A percentile compares a stretch with the other conserved stretches of the same genome.
phyloP scores from a whole-genome alignment of 2,113 vertebrate species.

The Phalacrocorax carbo region DNA sequence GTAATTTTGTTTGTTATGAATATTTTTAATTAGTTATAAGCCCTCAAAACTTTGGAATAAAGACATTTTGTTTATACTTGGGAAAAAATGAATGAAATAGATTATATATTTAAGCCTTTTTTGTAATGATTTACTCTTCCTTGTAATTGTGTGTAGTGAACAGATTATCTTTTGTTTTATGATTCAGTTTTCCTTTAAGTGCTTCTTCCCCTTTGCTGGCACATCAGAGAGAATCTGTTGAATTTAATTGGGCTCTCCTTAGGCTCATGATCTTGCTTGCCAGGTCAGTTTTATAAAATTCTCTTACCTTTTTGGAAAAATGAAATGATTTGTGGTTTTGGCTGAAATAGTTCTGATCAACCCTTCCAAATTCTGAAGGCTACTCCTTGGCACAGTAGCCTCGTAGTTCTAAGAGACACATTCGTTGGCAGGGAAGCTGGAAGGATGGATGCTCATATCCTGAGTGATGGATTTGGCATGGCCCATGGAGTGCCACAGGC shows the following conservation, averaged over 20 bases:
- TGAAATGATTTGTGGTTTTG: background rate
- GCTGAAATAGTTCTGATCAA: background rate
- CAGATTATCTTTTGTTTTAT: constrained; percentile 54
- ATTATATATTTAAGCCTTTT: constrained; percentile 32
- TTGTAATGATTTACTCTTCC: constrained; percentile 43
- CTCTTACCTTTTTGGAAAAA: constrained; percentile 27
- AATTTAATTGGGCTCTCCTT: constrained; percentile 54
- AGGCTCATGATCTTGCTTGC: constrained; percentile 29
- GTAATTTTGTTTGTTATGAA: constrained; percentile 54
- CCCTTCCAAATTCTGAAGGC: background rate
- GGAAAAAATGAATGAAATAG: constrained; percentile 23
- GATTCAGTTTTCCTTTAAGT: constrained; percentile 56
- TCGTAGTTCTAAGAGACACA: background rate
- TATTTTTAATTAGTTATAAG: constrained; percentile 52
- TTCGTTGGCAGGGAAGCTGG: background rate
- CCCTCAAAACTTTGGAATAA: constrained; percentile 26
- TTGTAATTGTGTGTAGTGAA: constrained; percentile 47
- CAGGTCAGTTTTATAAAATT: constrained; percentile 35
- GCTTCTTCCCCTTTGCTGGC: constrained; percentile 31
- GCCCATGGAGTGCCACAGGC: background rate
- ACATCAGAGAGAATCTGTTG: constrained; percentile 52
- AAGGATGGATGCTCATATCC: background rate
- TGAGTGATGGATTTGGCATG: background rate
- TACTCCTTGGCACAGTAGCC: background rate
- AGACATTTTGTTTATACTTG: constrained; percentile 37